phyloP scores from a whole-genome alignment of 2,888 invertebrate species.

The Chymomyza amoena region DNA sequence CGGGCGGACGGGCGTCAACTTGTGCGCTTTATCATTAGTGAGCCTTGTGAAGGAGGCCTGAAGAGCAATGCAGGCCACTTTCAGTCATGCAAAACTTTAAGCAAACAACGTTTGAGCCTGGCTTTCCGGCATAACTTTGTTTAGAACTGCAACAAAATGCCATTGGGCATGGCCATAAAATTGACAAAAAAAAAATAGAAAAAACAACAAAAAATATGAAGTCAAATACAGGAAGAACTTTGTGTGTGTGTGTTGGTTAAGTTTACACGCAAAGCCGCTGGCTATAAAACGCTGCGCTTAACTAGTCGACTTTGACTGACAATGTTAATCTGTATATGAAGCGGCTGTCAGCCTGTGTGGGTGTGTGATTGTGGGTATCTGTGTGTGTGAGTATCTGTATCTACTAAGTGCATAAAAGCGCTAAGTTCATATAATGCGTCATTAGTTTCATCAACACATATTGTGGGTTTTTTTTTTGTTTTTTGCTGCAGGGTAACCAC shows the following conservation, averaged over 20 bases:
- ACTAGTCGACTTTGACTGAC: conserved; percentile 71
- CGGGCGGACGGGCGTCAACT: not conserved
- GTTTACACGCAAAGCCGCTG: not conserved
- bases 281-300: conserved; percentile 51
- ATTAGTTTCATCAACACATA: conserved; percentile 34
- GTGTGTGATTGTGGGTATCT: not conserved
- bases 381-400: not conserved
- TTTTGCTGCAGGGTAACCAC: not conserved
- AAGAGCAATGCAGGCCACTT: not conserved
- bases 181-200: not conserved
- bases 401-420: conserved; percentile 3
- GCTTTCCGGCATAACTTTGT: not conserved
- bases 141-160: not conserved
- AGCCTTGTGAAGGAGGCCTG: not conserved
- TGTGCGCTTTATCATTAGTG: conserved; percentile 15
- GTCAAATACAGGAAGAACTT: not conserved
- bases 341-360: not conserved
- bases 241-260: not conserved
- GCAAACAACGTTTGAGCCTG: not conserved
- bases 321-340: conserved; percentile 7
- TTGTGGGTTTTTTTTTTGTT: not conserved
- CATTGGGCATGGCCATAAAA: not conserved
- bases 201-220: not conserved
- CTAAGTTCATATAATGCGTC: conserved; percentile 29
- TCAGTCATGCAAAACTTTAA: not conserved